Evolutionary conservation across 2,888 invertebrate genomes (phyloP), one percentile per base, ranked within the genome.

Genomic region (Oligia fasciuncula): DNA sequence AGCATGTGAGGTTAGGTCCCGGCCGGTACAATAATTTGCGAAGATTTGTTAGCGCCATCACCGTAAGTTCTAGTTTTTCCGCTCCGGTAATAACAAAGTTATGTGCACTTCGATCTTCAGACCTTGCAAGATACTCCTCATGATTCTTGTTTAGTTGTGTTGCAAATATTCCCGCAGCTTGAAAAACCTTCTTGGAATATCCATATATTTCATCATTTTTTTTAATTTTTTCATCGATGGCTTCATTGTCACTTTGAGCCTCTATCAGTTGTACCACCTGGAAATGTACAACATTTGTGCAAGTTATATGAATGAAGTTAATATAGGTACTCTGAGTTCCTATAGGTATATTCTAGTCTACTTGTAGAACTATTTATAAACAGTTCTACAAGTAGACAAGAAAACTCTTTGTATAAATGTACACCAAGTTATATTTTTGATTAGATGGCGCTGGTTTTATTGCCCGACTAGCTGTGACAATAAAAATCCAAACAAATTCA

Each of bases 181-280:
- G 13, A 0, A 35, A 49, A 13, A 49, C 0, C 0, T 35, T 0
- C 3, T 0, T 2, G 17, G 14, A 0, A 4, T 0, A 0, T 17
- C 11, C 35, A 35, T 23, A 17, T 11, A 23, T 8, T 17, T 46
- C 35, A 46, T 23, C 1, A 35, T 72, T 57, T 0, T 35, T 72
- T 0, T 57, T 46, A 17, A 54, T 57, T 29, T 57, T n/a, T 40
- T 70, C 40, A 14, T 70, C 40, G 17, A 73, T 4, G 35, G 17
- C 17, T 49, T 51, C n/a, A 29, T 9, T 46, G 46, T 1, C 19
- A 5, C 1, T 29, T 1, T 5, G 1, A 68, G 9, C 8, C 4
- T 73, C 1, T 40, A 62, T 0, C 5, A 76, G 35, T 19, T 40
- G 0, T 35, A 40, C 4, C 6, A 75, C 14, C 75, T 75, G 40